A percentile compares a stretch with the other conserved stretches of the same genome.
Conservation (phyloP, 23 tunicate genomes). For the Aplidium turbinatum region DNA sequence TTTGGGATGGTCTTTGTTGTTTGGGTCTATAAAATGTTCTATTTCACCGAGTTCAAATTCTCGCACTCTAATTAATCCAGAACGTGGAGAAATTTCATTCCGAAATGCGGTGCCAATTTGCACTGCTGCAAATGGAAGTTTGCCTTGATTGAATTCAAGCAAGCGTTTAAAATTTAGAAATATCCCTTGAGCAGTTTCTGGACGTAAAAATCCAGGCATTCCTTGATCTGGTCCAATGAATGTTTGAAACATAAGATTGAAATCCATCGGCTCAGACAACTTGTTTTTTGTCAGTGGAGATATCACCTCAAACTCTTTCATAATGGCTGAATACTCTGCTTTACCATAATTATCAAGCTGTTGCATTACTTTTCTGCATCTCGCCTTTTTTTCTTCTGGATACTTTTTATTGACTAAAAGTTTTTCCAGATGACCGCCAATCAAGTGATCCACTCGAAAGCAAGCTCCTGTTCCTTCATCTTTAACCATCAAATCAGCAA, state of each 20-base stretch:
- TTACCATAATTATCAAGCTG: slow-evolving; percentile 81
- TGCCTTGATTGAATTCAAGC: slow-evolving; percentile 94
- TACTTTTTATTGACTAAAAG: slow-evolving; percentile 66
- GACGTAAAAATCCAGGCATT: slow-evolving; percentile 81
- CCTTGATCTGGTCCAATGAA: slow-evolving; percentile 91
- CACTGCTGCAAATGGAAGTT: slow-evolving; percentile 92
- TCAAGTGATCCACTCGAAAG: slow-evolving; percentile 92
- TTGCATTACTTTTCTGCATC: slow-evolving; percentile 43
- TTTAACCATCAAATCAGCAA: slow-evolving; percentile 98
- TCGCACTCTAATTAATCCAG: slow-evolving; percentile 82
- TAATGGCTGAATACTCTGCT: slow-evolving; percentile 62
- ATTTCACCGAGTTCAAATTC: slow-evolving; percentile 99
- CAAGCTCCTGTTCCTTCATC: slow-evolving; percentile 91
- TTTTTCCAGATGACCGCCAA: slow-evolving; percentile 76
- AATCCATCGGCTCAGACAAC: slow-evolving; percentile 87
- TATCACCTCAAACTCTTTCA: slow-evolving; percentile 76
- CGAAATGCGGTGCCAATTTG: slow-evolving; percentile 97
- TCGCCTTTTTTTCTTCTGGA: slow-evolving; percentile 64
- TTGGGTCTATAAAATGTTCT: slow-evolving; percentile 96
- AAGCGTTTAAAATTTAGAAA: slow-evolving; percentile 92
- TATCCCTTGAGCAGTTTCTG: slow-evolving; percentile 99
- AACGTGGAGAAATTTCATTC: slow-evolving; percentile 96
- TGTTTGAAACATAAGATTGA: slow-evolving; percentile 94
- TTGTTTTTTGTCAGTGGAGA: slow-evolving; percentile 87
- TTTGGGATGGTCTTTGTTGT: slow-evolving; percentile 70